Base-by-base conservation (phyloP, 2,113 vertebrate genomes). In the Leptocoma aspasia region DNA sequence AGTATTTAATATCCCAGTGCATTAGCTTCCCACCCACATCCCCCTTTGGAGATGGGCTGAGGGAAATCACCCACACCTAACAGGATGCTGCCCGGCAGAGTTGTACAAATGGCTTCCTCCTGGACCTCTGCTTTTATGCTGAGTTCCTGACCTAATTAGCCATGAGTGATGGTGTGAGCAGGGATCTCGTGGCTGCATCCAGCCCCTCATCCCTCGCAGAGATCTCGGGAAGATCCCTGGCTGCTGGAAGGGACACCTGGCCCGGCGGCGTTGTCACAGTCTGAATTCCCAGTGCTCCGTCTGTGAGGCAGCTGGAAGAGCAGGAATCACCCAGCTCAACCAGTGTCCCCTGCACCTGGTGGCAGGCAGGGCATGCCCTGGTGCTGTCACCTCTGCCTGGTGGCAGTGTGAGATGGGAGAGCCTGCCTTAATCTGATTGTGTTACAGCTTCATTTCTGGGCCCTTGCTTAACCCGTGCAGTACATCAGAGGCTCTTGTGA, bases 221-320 rank as follows among this genome's bases (percentile, higher is more conserved):
- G 64, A 3, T 75, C n/a, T 61, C 0, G 10, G 71, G 90, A 22
- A 2, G 33, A 15, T 30, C 10, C 3, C 86, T 22, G 54, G 14
- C 64, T 42, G 63, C 45, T 1, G 1, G 11, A 49, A 60, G 71
- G 49, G 71, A 56, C 35, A 1, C 39, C 39, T 17, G 19, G 2
- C 7, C 7, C 0, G 0, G 28, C 0, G 28, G 31, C 50, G 50
- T n/a, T 2, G 0, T n/a, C 79, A 22, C 1, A 0, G 3, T 4
- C 28, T 8, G 1, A 3, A 37, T 52, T 35, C 54, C 37, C 31
- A 2, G 21, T 0, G 5, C 20, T 13, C 47, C 23, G 7, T 5
- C 27, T 12, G 0, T 0, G 21, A 53, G 42, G 18, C 92, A 52
- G 1, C 18, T 3, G 1, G 45, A 50, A 8, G 4, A 35, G 20